Evolutionary conservation across 2,888 invertebrate species (phyloP).

Genomic region (Leptopilina syphax): DNA sequence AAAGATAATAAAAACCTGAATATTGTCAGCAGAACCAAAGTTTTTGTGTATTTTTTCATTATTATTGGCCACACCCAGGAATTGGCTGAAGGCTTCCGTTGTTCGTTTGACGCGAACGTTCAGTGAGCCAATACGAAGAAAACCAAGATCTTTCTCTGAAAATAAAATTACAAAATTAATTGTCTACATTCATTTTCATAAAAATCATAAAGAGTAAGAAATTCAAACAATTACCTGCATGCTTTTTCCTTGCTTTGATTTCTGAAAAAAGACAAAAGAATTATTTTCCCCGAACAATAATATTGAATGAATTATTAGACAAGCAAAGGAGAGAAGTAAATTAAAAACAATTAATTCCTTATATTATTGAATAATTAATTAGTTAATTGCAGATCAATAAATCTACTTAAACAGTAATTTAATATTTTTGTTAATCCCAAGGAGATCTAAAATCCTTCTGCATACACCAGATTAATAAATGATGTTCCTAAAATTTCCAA

Average conservation of each 20-base stretch:
- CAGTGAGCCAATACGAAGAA: constrained; percentile 93
- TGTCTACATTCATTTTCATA: no score
- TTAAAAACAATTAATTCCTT: background rate
- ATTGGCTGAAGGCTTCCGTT: constrained; percentile 94
- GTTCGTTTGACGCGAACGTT: constrained; percentile 95
- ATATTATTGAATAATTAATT: background rate
- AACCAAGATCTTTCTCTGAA: constrained; percentile 91
- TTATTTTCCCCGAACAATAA: constrained; percentile 44
- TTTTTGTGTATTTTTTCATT: constrained; percentile 88
- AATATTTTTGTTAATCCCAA: background rate
- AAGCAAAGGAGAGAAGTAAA: background rate
- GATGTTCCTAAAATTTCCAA: no score
- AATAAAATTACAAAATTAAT: constrained; percentile 2
- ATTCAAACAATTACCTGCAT: constrained; percentile 79
- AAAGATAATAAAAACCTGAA: constrained; percentile 78
- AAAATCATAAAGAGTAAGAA: background rate
- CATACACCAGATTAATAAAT: no score
- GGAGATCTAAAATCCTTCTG: no score
- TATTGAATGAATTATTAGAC: background rate
- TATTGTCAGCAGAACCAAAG: constrained; percentile 94
- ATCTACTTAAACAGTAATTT: no score
- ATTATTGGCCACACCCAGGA: constrained; percentile 85
- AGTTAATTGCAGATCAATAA: no score
- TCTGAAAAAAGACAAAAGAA: constrained; percentile 79
- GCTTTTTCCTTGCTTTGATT: constrained; percentile 86